Conservation (phyloP, 2,888 invertebrate species). For the Nebria salina region DNA sequence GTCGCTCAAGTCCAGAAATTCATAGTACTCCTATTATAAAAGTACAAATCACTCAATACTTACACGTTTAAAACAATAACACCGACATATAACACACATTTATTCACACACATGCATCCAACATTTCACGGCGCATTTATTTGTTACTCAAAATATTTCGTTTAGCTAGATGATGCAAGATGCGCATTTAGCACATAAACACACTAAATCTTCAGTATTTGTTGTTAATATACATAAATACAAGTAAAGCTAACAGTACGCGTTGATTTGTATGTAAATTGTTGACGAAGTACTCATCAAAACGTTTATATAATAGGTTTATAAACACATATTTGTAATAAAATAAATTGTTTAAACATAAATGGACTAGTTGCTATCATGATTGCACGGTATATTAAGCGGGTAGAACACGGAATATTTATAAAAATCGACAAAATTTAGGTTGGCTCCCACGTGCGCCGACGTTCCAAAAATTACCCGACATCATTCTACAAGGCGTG, state of each 20-base stretch:
- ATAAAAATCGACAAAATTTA: slow-evolving; percentile 40
- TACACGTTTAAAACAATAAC: background rate
- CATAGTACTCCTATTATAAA: slow-evolving; percentile 54
- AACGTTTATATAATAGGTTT: background rate
- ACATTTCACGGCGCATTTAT: background rate
- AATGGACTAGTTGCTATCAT: background rate
- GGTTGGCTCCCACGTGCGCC: slow-evolving; percentile 47
- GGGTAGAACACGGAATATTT: background rate
- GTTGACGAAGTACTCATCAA: too few species aligned
- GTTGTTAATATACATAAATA: too few species aligned
- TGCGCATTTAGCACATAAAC: background rate
- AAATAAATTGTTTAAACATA: background rate
- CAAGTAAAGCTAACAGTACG: too few species aligned
- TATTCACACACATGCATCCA: too few species aligned
- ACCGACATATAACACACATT: too few species aligned
- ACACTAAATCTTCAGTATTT: too few species aligned
- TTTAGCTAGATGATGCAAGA: slow-evolving; percentile 3
- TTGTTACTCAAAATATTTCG: too few species aligned
- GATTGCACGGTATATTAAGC: background rate
- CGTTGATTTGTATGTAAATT: too few species aligned
- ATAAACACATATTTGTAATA: background rate
- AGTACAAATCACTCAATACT: background rate
- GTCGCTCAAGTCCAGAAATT: slow-evolving; percentile 80
- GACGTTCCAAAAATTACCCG: slow-evolving; percentile 23
- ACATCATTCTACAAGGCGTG: slow-evolving; percentile 41